Evolutionary conservation across 2,888 invertebrate genomes (phyloP).

Genomic region (Pammene fasciana): DNA sequence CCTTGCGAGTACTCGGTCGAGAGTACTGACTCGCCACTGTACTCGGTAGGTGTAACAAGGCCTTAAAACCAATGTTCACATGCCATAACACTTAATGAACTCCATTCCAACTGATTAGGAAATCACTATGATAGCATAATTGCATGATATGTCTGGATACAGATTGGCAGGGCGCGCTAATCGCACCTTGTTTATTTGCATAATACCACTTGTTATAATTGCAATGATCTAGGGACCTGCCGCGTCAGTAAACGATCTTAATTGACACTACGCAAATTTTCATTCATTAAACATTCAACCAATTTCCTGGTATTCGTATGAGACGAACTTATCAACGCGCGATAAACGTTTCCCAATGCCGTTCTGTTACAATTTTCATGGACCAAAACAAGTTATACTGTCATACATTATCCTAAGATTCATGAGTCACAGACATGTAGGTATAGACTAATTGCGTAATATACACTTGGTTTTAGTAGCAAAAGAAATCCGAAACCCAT

Average conservation of each 20-base stretch:
- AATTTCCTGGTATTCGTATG: background rate
- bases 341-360: background rate
- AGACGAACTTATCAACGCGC: background rate
- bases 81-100: constrained; percentile 12
- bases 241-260: constrained; percentile 17
- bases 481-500: background rate
- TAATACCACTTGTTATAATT: constrained; percentile 37
- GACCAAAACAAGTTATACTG: too few species aligned
- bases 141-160: constrained; percentile 14
- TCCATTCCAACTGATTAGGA: constrained; percentile 20
- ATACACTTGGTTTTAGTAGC: background rate
- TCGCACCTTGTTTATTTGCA: constrained; percentile 31
- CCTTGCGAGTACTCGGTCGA: too few species aligned
- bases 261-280: constrained; percentile 17
- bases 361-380: background rate
- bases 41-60: too few species aligned
- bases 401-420: too few species aligned
- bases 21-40: too few species aligned
- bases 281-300: constrained; percentile 16
- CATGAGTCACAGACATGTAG: too few species aligned
- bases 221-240: constrained; percentile 27
- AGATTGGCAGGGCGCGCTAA: constrained; percentile 21
- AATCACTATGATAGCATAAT: constrained; percentile 30
- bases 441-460: too few species aligned
- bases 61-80: background rate